Evolutionary conservation across 2,888 invertebrate genomes (phyloP), one percentile per base, ranked within the genome.

Genomic region (Alloscopus bannaensis): DNA sequence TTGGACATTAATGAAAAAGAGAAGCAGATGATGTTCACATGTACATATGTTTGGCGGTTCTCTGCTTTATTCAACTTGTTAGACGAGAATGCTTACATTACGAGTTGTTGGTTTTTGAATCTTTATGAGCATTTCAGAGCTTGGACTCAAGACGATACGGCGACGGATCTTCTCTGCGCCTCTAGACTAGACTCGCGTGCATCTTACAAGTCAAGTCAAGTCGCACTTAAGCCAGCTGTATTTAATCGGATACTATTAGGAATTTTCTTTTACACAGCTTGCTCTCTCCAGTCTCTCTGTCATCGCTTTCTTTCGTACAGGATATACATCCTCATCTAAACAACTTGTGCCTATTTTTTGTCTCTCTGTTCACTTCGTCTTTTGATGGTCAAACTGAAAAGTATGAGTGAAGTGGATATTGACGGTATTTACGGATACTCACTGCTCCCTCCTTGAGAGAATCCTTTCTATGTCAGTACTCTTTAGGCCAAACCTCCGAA

Each of bases 231-330:
- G 78, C 68, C 78, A 79, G 78, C 65, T 79, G 78, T 47, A 72
- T 40, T 79, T 79, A 71, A 79, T 72, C 68, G 72, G 60, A 79
- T 72, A 29, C 71, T 68, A 79, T 79, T 72, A 79, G 42, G 77
- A 70, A 66, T 71, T 22, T 71, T 72, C 47, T 66, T 70, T 64
- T 3, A 55, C 47, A n/a, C 71, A 71, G 50, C 52, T 16, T 52
- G 71, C 45, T 36, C 40, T 62, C 52, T 29, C 29, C 13, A 13
- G 4, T 60, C 28, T 60, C 40, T 31, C n/a, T n/a, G n/a, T n/a
- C 36, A 11, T 29, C 31, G 36, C 36, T 29, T 36, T 22, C 36
- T 50, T 50, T 65, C 24, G 26, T 16, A 36, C 50, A n/a, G n/a
- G n/a, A 20, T 22, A 20, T 24, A 52, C 20, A 24, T 22, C 22